Evolutionary conservation across 2,888 invertebrate species (phyloP).

Genomic region (Drosophila peninsularis): DNA sequence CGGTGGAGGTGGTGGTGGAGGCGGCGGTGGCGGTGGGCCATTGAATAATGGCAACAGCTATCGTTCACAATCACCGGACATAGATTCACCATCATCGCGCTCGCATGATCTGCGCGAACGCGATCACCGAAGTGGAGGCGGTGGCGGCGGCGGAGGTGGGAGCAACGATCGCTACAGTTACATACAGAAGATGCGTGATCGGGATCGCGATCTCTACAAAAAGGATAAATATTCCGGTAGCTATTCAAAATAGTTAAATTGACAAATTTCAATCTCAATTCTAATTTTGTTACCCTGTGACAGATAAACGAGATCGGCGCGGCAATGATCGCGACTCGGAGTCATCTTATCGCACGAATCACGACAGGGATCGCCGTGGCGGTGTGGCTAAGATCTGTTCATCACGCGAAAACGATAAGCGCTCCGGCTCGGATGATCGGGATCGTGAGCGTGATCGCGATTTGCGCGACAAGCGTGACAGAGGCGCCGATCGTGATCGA

Average conservation of each 20-base stretch:
- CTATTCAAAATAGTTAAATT: not conserved
- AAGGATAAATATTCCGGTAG: slow-evolving; percentile 95
- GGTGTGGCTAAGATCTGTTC: slow-evolving; percentile 82
- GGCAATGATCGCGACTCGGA: slow-evolving; percentile 87
- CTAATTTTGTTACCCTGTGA: not conserved
- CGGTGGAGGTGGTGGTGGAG: slow-evolving; percentile 65
- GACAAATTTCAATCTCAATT: not conserved
- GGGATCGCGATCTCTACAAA: slow-evolving; percentile 95
- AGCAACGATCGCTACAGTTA: slow-evolving; percentile 86
- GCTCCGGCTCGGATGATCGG: slow-evolving; percentile 84
- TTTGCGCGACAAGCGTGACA: slow-evolving; percentile 83
- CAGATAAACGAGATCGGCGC: slow-evolving; percentile 91
- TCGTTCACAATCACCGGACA: slow-evolving; percentile 90
- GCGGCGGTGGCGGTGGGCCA: slow-evolving; percentile 75
- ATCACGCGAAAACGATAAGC: slow-evolving; percentile 83
- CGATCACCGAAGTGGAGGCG: slow-evolving; percentile 69
- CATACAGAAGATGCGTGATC: slow-evolving; percentile 85
- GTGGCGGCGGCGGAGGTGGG: slow-evolving; percentile 69
- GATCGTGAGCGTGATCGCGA: slow-evolving; percentile 83
- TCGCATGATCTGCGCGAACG: slow-evolving; percentile 84
- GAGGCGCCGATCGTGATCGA: slow-evolving; percentile 83
- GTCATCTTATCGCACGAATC: slow-evolving; percentile 90
- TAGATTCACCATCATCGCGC: slow-evolving; percentile 87
- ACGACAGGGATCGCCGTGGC: slow-evolving; percentile 89
- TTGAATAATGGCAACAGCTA: slow-evolving; percentile 89